Evolutionary conservation across 2,797 vertebrate genomes (phyloP), one percentile per base, ranked within the genome.

Genomic region (Spinibarbus caldwelli): DNA sequence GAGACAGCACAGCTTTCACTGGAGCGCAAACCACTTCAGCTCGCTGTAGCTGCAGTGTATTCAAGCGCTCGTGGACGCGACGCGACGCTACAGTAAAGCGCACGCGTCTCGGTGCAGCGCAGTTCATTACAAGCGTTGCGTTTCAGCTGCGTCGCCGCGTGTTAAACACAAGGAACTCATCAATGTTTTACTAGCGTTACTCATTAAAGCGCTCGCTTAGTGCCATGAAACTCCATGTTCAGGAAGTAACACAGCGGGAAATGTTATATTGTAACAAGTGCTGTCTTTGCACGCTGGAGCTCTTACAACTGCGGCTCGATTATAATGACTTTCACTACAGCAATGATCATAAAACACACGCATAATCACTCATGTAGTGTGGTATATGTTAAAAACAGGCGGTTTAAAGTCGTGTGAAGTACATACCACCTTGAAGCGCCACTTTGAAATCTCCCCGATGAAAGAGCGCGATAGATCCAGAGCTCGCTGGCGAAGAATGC

Each of bases 341-440:
- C 5, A 36, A 6, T 10, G 19, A 62, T 10, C 41, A 21, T 41
- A 43, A 41, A 29, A 15, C 23, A 17, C 36, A 11, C 1, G 29
- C 15, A 15, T 54, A 14, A 29, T 2, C 34, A 57, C 45, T 38
- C 10, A 2, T 4, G 31, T 14, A 67, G 19, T 19, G 54, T n/a
- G 19, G 7, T 15, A 12, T 31, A 21, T 45, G 29, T 36, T 41
- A 2, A 66, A 19, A 26, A 49, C 23, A 45, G 5, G 3, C 52
- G 52, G 6, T 57, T n/a, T 57, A n/a, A 62, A 49, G 14, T 7
- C 52, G 36, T 31, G 49, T 59, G 68, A 34, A 84, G 71, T 89
- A 94, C 94, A 36, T 93, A 96, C 95, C 94, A 92, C 93, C 90
- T 93, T 90, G 82, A 87, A 92, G 92, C 92, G 95, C 95, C 95